Evolutionary conservation across 1,140 invertebrate species (phyloP).

Genomic region (Ctenoplectra terminalis): DNA sequence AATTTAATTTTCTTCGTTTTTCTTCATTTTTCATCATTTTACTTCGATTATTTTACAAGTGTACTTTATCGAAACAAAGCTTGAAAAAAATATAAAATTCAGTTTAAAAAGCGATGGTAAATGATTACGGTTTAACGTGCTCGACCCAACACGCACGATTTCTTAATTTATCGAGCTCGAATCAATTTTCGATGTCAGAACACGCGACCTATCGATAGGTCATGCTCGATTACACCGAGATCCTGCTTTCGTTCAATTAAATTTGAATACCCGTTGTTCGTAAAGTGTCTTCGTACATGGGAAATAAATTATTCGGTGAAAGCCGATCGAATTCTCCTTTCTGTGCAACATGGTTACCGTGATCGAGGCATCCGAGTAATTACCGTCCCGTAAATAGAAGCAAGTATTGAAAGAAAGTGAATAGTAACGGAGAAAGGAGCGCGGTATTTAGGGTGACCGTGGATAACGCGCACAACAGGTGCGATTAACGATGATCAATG

Average conservation of each 20-base stretch:
- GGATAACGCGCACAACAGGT: conserved; percentile 3
- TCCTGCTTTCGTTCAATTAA: conserved; percentile 2
- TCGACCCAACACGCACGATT: not conserved
- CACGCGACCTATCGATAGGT: not conserved
- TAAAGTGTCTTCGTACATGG: not conserved
- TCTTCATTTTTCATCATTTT: too few relatives aligned
- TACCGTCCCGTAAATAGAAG: conserved; percentile 33
- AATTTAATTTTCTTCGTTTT: too few relatives aligned
- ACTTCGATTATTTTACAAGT: too few relatives aligned
- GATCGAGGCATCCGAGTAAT: conserved; percentile 31
- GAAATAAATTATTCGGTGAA: conserved; percentile 43
- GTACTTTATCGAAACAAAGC: too few relatives aligned
- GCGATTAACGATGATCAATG: not conserved
- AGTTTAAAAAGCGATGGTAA: not conserved
- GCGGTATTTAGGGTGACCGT: not conserved
- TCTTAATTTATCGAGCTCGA: not conserved
- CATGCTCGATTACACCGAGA: not conserved
- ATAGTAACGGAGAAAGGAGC: conserved; percentile 8
- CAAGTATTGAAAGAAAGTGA: conserved; percentile 47
- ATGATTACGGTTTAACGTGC: too few relatives aligned
- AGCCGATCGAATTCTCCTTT: conserved; percentile 34
- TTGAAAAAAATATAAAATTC: not conserved
- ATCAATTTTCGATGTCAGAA: not conserved
- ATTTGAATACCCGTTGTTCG: not conserved
- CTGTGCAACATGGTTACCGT: conserved; percentile 11